Evolutionary conservation across 2,888 invertebrate genomes (phyloP), one percentile per base, ranked within the genome.

Genomic region (Drosophila nr. medialis): DNA sequence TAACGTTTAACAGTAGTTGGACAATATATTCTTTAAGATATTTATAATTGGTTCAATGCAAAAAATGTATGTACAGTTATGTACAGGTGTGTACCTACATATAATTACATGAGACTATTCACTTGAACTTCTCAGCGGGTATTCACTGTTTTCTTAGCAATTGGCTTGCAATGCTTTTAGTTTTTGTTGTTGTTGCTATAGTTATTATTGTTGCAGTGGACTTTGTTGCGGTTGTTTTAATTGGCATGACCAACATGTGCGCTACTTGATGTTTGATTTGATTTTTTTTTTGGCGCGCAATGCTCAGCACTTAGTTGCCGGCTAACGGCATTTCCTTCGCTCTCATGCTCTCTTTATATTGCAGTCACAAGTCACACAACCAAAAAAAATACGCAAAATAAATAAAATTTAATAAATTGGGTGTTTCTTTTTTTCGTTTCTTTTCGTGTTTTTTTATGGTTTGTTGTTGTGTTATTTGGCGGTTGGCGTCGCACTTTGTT

Each of bases 251-350:
- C 58, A 75, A 67, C 75, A 72, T 68, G 76, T 70, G 72, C 72
- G 62, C 73, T 62, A 36, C 29, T 53, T 30, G 58, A 49, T 50
- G 60, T 72, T 63, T 42, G 48, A 63, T 63, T 73, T 76, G 64
- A 58, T 64, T 68, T 68, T 67, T 69, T 69, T 76, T 84, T 83
- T 85, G 84, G 84, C 84, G 84, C 85, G 78, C 72, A 68, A 70
- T 68, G 38, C 56, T 32, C 21, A 27, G 60, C 66, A 62, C 64
- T 70, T 53, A 60, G 49, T 62, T 67, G 74, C 86, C 77, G 83
- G 72, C 64, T 59, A 64, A 58, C 51, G 66, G 36, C 79, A 75
- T 51, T 68, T 48, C 38, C 42, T 50, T 40, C 18, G 29, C 65
- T 50, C 32, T 30, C 13, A 45, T 30, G 54, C 27, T 54, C 54